These are phyloP conservation scores for Hozukius guyotensis DNA, from an alignment of 2,797 vertebrate genomes.

Conservation along the genomic window DNA sequence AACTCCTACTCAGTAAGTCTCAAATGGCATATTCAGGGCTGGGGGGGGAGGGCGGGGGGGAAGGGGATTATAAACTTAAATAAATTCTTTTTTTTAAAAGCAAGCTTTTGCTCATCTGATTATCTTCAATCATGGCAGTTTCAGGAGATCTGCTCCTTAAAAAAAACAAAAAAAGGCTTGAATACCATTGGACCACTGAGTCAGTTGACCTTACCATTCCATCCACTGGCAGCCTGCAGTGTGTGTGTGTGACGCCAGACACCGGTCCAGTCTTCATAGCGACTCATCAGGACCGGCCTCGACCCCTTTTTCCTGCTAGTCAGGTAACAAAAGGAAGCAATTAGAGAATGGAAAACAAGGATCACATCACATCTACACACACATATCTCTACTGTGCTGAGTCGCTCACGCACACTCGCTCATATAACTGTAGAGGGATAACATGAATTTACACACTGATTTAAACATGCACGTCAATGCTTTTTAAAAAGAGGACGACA, in stretches of 20 bases:
- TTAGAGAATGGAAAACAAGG: conserved; percentile 89
- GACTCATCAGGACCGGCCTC: conserved; percentile 94
- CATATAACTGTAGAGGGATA: background rate
- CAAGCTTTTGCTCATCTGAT: conserved; percentile 54
- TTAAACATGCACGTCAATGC: conserved; percentile 59
- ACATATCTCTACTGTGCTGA: conserved; percentile 1
- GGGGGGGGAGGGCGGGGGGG: conserved; percentile 6
- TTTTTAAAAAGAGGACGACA: conserved; percentile 33
- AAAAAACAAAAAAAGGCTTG: conserved; percentile 77
- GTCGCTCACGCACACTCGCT: background rate
- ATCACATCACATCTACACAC: conserved; percentile 51
- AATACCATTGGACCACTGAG: conserved; percentile 86
- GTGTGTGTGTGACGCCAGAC: conserved; percentile 84
- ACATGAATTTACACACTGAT: background rate
- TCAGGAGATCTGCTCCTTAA: conserved; percentile 81
- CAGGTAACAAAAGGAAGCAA: conserved; percentile 98
- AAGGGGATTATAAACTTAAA: conserved; percentile 32
- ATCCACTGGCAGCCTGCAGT: conserved; percentile 91
- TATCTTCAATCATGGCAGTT: conserved; percentile 64
- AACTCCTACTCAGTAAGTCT: conserved; percentile 46
- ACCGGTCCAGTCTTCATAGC: conserved; percentile 94
- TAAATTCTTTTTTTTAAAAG: background rate
- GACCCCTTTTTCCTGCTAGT: conserved; percentile 97
- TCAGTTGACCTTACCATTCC: conserved; percentile 91
- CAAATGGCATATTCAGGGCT: conserved; percentile 12